A percentile compares a stretch with the other conserved stretches of the same genome.
phyloP scores from a whole-genome alignment of 92 coral and sea anemone genomes.

The Meandrina meandrites region DNA sequence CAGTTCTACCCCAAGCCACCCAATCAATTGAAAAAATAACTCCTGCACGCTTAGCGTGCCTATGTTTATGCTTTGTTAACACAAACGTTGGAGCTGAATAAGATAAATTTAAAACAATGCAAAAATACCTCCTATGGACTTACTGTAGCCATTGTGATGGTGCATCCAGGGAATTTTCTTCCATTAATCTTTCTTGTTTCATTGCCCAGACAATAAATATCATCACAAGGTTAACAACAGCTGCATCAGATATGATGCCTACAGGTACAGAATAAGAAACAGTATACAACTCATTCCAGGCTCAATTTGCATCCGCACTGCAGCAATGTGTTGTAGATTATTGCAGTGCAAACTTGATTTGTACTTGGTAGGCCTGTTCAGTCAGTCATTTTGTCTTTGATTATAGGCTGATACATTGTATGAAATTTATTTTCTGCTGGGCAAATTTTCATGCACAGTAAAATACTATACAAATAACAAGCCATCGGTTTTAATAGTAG shows the following conservation, averaged over 20 bases:
- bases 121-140: neutral
- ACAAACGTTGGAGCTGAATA: no score
- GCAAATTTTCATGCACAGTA: no score
- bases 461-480: no score
- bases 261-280: neutral
- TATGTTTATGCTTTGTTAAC: no score
- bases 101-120: no score
- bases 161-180: conserved; percentile 60
- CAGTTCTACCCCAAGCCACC: no score
- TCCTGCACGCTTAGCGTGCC: no score
- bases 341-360: neutral
- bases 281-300: neutral
- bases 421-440: no score
- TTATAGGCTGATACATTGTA: neutral
- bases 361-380: neutral
- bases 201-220: conserved; percentile 81
- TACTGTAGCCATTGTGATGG: conserved; percentile 80
- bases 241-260: conserved; percentile 88
- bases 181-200: conserved; percentile 78
- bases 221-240: conserved; percentile 68
- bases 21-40: no score
- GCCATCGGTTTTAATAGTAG: no score
- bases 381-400: neutral
- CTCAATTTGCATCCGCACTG: neutral
- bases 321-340: neutral